These are phyloP conservation scores for Phyllotreta cruciferae DNA, from an alignment of 2,888 invertebrate species.

Conservation along the genomic window DNA sequence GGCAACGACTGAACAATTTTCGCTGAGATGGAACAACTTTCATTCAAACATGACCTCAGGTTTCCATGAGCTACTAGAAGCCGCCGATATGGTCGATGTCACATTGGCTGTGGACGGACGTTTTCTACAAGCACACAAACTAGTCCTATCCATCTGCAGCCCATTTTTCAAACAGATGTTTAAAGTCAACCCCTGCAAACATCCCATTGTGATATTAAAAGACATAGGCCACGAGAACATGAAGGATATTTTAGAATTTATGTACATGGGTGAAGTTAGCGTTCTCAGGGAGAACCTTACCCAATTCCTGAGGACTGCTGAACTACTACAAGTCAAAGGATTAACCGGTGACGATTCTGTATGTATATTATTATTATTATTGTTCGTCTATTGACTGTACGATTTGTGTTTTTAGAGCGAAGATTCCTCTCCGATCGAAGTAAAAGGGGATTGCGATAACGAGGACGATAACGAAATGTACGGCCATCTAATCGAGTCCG, in stretches of 20 bases:
- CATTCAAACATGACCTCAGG: slow-evolving; percentile 77
- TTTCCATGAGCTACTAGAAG: slow-evolving; percentile 73
- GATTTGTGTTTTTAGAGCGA: slow-evolving; percentile 50
- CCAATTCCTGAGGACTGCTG: slow-evolving; percentile 74
- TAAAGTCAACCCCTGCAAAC: slow-evolving; percentile 75
- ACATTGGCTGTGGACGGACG: slow-evolving; percentile 80
- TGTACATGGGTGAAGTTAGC: slow-evolving; percentile 78
- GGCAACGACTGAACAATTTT: slow-evolving; percentile 72
- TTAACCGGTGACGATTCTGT: slow-evolving; percentile 65
- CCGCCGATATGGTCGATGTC: slow-evolving; percentile 78
- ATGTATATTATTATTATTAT: slow-evolving; percentile 42
- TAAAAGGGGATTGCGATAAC: slow-evolving; percentile 53
- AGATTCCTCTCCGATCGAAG: slow-evolving; percentile 55
- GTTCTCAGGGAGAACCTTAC: slow-evolving; percentile 73
- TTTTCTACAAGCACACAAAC: slow-evolving; percentile 78
- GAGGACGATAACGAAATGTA: slow-evolving; percentile 54
- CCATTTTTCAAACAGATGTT: slow-evolving; percentile 80
- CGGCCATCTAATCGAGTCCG: slow-evolving; percentile 53
- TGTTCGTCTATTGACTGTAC: not conserved
- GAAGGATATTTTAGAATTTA: slow-evolving; percentile 74
- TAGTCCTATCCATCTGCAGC: slow-evolving; percentile 80
- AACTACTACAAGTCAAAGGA: slow-evolving; percentile 74
- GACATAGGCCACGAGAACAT: slow-evolving; percentile 74
- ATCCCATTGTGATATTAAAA: slow-evolving; percentile 76
- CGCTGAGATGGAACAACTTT: slow-evolving; percentile 81